Conservation (phyloP, 2,888 invertebrate genomes). For the Itoplectis maculator region DNA sequence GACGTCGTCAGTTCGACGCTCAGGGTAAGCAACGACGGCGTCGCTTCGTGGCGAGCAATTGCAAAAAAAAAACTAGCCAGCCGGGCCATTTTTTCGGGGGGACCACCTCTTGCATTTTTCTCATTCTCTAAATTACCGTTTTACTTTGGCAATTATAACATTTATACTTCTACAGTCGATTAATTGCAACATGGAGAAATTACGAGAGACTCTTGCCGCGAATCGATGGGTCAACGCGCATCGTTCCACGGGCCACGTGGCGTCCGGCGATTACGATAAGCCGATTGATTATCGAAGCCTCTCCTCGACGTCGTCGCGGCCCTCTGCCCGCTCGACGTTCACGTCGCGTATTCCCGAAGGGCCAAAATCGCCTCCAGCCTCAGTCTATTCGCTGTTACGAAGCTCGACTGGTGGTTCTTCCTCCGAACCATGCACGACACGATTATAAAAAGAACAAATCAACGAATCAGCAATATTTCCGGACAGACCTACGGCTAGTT, state of each 20-base stretch:
- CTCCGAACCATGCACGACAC: neutral
- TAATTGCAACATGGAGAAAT: conserved; percentile 2
- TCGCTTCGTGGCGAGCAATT: too few relatives aligned
- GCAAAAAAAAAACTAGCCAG: too few relatives aligned
- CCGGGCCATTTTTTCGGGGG: too few relatives aligned
- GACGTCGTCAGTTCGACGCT: conserved; percentile 82
- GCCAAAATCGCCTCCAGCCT: neutral
- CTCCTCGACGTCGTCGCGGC: conserved; percentile 41
- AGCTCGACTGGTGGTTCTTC: neutral
- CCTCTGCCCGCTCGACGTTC: neutral
- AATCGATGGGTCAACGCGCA: conserved; percentile 8
- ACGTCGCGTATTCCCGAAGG: conserved; percentile 40
- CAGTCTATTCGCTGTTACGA: neutral
- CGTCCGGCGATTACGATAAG: conserved; percentile 67
- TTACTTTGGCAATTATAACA: too few relatives aligned
- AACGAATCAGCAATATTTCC: too few relatives aligned
- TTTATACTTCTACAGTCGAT: too few relatives aligned
- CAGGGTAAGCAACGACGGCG: conserved; percentile 79
- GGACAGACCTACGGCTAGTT: neutral
- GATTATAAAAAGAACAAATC: neutral
- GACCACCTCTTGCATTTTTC: too few relatives aligned
- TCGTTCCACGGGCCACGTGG: conserved; percentile 52
- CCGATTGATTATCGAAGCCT: conserved; percentile 80
- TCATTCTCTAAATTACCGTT: too few relatives aligned
- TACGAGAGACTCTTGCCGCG: neutral